Base-by-base conservation (phyloP, 2,888 invertebrate species). In the Xestia rhomboidea region DNA sequence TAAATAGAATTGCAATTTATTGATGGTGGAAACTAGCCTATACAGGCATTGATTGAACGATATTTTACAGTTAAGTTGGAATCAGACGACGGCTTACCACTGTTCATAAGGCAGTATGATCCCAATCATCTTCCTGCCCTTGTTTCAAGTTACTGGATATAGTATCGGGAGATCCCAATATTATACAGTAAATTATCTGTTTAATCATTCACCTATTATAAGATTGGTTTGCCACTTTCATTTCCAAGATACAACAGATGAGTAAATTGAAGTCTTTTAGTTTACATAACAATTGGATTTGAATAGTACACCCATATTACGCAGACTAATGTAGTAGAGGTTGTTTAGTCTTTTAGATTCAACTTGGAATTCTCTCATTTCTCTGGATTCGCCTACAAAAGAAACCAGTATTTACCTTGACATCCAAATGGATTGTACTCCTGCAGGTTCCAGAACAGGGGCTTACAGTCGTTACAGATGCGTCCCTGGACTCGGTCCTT, bases 391-490 rank as follows among this genome's bases (percentile, higher is more conserved):
- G 15, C 15, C 13, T 54, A 27, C 2, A 34, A 21, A 11, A 62
- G 1, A 6, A 54, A n/a, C 5, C n/a, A 62, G 34, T 21, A 60
- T 68, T 63, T 93, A 98, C 98, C 98, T 97, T 99, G 98, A 94
- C 99, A 99, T 74, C 99, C 99, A 27, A 98, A 97, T 0, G 98
- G 98, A 95, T 99, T 99, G 89, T 98, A 97, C 18, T 98, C 97
- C 92, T 98, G 98, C 30, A 99, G 97, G 93, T 99, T 99, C 99
- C 99, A 99, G 95, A 97, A 99, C 0, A 99, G 97, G 0, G 99
- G 98, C 91, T 98, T 98, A 94, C 99, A 99, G 89, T 98, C 98
- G 91, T 99, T 98, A 92, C 99, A 99, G 90, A 99, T 99, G 74
- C 99, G 97, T 0, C 99, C 99, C 83, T 98, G 98, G 0, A 99